Base-by-base conservation (phyloP, 2,113 vertebrate species). In the Manacus vitellinus region DNA sequence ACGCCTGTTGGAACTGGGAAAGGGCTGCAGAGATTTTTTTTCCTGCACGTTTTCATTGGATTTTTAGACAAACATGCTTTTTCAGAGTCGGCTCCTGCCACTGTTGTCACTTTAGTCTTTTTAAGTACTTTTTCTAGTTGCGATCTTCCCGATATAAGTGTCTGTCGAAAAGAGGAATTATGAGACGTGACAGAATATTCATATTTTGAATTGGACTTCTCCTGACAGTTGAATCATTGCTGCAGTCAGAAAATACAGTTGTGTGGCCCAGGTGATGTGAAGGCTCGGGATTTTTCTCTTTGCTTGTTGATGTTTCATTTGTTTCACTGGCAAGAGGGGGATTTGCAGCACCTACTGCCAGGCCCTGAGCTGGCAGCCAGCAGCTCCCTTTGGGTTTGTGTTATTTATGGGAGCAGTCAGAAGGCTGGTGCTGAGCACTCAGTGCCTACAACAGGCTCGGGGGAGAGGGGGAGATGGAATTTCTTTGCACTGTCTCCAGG, bases 221-320 rank as follows among this genome's bases (percentile, higher is more conserved):
- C 44, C 65, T 52, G 54, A 58, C 37, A 16, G 31, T 0, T 68
- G 76, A 71, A 89, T 58, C 1, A 0, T 63, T 52, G n/a, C 68
- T 77, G 17, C 35, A 87, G 65, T 67, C 61, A 66, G 76, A n/a
- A 51, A n/a, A 37, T 17, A 9, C 17, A 62, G 46, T 17, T 2
- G 0, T 35, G 35, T 37, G 52, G 46, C 72, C 77, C 28, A 6
- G 59, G 41, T 68, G 63, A 23, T 76, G 1, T 0, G 1, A 21
- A 61, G 30, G 43, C 6, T 61, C 63, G 58, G 23, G 30, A 4
- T 70, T 91, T 67, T 43, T 11, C 25, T 79, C 35, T 59, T 83
- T 83, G 54, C 1, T 1, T 68, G 59, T 67, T 80, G 54, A 3
- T 68, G 12, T 33, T 83, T 46, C 17, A 30, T 46, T 65, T 39